These are phyloP conservation scores for Forbesichthys papilliferus DNA, from an alignment of 2,113 vertebrate species.

Conservation along the genomic window DNA sequence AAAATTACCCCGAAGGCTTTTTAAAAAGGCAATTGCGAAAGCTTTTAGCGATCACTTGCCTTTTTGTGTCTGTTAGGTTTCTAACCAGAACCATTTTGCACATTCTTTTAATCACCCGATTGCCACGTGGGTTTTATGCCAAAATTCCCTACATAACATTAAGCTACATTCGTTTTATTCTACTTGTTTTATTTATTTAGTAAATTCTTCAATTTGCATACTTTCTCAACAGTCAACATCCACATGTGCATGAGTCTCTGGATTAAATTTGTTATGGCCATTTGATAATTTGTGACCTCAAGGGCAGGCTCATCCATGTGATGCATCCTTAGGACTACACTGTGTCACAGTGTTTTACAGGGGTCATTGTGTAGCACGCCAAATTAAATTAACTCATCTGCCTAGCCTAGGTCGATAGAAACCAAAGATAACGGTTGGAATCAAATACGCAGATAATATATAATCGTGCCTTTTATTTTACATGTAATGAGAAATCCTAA, in stretches of 20 bases:
- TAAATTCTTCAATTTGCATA: not conserved
- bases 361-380: not conserved
- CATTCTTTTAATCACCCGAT: not conserved
- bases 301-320: slow-evolving; percentile 1
- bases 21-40: slow-evolving; percentile 34
- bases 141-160: not conserved
- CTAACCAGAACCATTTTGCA: not conserved
- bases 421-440: not conserved
- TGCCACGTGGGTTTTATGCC: not conserved
- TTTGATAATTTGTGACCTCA: slow-evolving; percentile 17
- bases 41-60: slow-evolving; percentile 31
- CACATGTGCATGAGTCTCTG: not conserved
- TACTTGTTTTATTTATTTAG: not conserved
- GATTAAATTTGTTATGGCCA: not conserved
- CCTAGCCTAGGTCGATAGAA: not conserved
- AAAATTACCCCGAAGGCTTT: slow-evolving; percentile 52
- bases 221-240: not conserved
- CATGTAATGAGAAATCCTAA: not conserved
- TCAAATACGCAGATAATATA: not conserved
- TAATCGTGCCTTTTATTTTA: not conserved
- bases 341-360: slow-evolving; percentile 15
- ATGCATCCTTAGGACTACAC: not conserved
- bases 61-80: slow-evolving; percentile 17
- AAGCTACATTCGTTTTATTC: not conserved
- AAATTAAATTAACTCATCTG: too few relatives aligned